phyloP scores from a whole-genome alignment of 2,113 vertebrate genomes.

The Genyomyrus donnyi region DNA sequence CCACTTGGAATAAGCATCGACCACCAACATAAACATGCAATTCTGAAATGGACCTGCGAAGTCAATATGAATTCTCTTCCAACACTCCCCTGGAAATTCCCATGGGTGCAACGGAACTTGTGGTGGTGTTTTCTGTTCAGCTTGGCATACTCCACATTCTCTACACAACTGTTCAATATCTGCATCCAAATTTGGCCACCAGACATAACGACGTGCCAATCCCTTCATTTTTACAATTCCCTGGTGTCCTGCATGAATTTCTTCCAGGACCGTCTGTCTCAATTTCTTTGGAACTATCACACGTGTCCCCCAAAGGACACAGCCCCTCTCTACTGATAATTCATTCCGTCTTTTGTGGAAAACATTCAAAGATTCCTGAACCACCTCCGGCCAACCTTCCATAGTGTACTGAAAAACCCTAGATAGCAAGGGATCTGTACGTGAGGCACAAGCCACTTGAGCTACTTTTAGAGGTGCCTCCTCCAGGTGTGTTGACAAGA shows the following conservation, averaged over 20 bases:
- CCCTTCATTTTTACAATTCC: neutral
- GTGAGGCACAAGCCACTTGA: neutral
- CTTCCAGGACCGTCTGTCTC: neutral
- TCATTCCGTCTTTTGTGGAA: neutral
- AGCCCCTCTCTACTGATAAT: slow-evolving; percentile 11
- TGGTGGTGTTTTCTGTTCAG: neutral
- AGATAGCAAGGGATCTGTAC: neutral
- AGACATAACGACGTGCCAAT: neutral
- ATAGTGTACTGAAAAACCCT: neutral
- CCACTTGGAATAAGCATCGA: neutral
- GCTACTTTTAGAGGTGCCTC: neutral
- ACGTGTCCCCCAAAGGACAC: neutral
- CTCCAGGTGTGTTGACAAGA: too few relatives aligned
- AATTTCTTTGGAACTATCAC: neutral
- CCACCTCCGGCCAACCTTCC: neutral
- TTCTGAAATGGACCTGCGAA: neutral
- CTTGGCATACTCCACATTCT: neutral
- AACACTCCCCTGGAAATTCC: neutral
- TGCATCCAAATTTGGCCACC: neutral
- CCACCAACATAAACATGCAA: neutral
- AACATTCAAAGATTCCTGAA: neutral
- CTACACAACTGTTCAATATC: neutral
- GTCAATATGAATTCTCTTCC: neutral
- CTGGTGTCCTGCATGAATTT: neutral
- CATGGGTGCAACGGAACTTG: neutral